Percentiles rank a stretch among this genome's conserved stretches.
These are phyloP conservation scores for Erebia palarica DNA, from an alignment of 2,888 invertebrate species.

Conservation along the genomic window DNA sequence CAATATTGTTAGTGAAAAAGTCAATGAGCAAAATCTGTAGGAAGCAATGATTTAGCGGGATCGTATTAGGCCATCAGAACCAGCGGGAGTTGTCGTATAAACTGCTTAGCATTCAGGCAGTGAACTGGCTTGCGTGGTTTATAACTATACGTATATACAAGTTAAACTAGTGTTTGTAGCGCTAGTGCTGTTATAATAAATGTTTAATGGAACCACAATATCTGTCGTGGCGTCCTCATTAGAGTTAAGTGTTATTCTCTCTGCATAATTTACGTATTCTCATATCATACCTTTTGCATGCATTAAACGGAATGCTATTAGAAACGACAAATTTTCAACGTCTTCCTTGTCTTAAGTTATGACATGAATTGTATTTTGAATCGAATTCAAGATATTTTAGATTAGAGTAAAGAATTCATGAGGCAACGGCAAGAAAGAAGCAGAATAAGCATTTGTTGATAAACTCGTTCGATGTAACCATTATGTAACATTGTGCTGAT, in stretches of 20 bases:
- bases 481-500: too few relatives aligned
- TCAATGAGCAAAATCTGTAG: neutral
- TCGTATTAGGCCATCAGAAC: conserved; percentile 38
- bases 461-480: neutral
- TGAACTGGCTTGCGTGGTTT: conserved; percentile 51
- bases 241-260: neutral
- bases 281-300: too few relatives aligned
- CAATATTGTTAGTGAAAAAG: neutral
- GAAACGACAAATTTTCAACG: too few relatives aligned
- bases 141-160: conserved; percentile 29
- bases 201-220: conserved; percentile 26
- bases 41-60: conserved; percentile 29
- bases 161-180: conserved; percentile 45
- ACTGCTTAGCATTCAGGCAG: conserved; percentile 62
- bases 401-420: neutral
- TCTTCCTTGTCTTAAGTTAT: too few relatives aligned
- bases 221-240: conserved; percentile 2
- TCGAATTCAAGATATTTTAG: too few relatives aligned
- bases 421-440: neutral
- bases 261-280: neutral
- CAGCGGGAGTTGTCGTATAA: conserved; percentile 51
- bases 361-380: too few relatives aligned
- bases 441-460: neutral
- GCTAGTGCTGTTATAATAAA: conserved; percentile 28
- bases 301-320: too few relatives aligned